phyloP scores from a whole-genome alignment of 2,797 vertebrate species.

The Anguilla marmorata region DNA sequence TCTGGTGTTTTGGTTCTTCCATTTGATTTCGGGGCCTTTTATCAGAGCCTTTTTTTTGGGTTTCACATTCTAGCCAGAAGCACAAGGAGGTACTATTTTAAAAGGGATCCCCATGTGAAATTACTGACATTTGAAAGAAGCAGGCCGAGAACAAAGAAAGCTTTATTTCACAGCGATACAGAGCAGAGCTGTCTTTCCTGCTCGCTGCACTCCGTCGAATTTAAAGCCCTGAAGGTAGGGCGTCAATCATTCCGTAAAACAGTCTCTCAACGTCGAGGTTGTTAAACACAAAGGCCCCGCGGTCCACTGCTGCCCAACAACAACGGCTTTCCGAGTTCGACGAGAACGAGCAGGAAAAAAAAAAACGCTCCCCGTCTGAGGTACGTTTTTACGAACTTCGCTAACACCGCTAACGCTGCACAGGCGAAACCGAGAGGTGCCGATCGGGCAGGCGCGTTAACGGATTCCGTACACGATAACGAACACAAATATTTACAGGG shows the following conservation, averaged over 20 bases:
- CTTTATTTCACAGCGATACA: not conserved
- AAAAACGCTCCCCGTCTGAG: not conserved
- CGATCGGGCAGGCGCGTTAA: not conserved
- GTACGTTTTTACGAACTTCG: not conserved
- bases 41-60: not conserved
- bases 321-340: not conserved
- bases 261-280: not conserved
- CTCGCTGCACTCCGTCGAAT: not conserved
- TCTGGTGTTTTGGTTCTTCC: constrained; percentile 7
- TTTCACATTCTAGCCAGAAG: not conserved
- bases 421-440: not conserved
- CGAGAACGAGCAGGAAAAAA: not conserved
- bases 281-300: not conserved
- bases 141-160: not conserved
- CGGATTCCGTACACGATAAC: not conserved
- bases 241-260: not conserved
- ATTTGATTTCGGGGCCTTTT: not conserved
- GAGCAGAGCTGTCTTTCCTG: not conserved
- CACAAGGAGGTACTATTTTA: not conserved
- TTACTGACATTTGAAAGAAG: not conserved
- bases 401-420: constrained; percentile 5
- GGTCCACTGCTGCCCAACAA: not conserved
- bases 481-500: not conserved
- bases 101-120: not conserved
- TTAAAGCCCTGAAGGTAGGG: not conserved